Evolutionary conservation across 30 jellyfish, hydroid and myxozoan genomes (phyloP).

Genomic region (Chrysaora quinquecirrha): DNA sequence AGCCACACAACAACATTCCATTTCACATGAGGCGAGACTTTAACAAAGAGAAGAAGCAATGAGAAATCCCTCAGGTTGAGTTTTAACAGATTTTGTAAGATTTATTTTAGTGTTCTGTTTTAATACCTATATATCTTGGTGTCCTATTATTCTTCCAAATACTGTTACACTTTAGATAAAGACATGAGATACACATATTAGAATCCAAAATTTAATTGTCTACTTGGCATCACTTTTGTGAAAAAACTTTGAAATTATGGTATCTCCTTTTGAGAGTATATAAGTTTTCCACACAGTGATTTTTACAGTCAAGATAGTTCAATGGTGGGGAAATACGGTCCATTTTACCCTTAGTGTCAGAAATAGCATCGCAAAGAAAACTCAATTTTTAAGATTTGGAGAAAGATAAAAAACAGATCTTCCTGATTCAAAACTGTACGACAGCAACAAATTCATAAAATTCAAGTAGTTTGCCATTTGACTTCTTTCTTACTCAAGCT

Average conservation of each 20-base stretch:
- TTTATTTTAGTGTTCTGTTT: background rate
- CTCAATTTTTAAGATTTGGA: slow-evolving; percentile 1
- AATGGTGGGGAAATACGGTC: slow-evolving; percentile 4
- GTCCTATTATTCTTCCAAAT: no score
- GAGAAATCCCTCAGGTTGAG: background rate
- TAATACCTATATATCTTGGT: no score
- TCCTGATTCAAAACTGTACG: background rate
- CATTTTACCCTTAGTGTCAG: slow-evolving; percentile 10
- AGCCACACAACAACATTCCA: slow-evolving; percentile 42
- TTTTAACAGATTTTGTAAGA: background rate
- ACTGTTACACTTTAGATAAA: background rate
- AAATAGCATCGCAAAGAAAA: slow-evolving; percentile 1
- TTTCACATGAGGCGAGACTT: slow-evolving; percentile 16
- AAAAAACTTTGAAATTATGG: background rate
- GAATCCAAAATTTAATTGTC: slow-evolving; percentile 14
- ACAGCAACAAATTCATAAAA: background rate
- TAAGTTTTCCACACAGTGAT: background rate
- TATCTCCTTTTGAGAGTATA: background rate
- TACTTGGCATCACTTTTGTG: slow-evolving; percentile 14
- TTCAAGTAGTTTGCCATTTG: slow-evolving; percentile 13
- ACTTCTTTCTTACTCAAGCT: slow-evolving; percentile 14
- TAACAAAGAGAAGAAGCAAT: slow-evolving; percentile 4
- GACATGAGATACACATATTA: background rate
- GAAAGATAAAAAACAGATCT: slow-evolving; percentile 12
- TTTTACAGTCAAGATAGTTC: slow-evolving; percentile 5